These are phyloP conservation scores for Standfussiana lucernea DNA, from an alignment of 2,888 invertebrate genomes.

Conservation along the genomic window DNA sequence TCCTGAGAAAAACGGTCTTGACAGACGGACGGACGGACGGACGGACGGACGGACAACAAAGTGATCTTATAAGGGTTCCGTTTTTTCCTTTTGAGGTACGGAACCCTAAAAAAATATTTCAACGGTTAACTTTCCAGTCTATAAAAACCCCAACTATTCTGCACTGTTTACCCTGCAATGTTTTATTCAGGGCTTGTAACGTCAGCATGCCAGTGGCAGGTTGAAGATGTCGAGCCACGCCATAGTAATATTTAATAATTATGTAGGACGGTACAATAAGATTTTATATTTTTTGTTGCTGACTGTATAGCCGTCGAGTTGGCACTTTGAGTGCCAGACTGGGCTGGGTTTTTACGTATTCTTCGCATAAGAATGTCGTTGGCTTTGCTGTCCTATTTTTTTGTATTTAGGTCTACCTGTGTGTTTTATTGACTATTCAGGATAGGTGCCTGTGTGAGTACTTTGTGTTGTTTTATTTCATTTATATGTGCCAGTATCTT, in stretches of 20 bases:
- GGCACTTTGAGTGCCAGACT: conserved; percentile 4
- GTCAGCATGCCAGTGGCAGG: conserved; percentile 56
- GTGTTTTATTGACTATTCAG: conserved; percentile 17
- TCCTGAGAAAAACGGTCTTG: too few relatives aligned
- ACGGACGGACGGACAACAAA: too few relatives aligned
- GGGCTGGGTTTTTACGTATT: conserved; percentile 22
- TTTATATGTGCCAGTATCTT: background rate
- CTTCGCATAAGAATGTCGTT: conserved; percentile 9
- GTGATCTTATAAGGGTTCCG: too few relatives aligned
- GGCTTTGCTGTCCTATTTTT: conserved; percentile 39
- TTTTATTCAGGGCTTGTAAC: conserved; percentile 65
- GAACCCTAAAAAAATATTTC: background rate
- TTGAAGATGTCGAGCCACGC: conserved; percentile 31
- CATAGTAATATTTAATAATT: conserved; percentile 67
- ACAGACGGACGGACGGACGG: too few relatives aligned
- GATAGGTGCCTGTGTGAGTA: background rate
- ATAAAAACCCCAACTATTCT: conserved; percentile 46
- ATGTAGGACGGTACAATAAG: conserved; percentile 51
- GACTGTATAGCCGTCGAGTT: conserved; percentile 11
- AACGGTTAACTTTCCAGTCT: conserved; percentile 6
- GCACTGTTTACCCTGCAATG: conserved; percentile 54
- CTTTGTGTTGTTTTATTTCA: conserved; percentile 8
- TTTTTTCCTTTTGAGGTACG: too few relatives aligned
- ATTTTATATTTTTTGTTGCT: conserved; percentile 56
- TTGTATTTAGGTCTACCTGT: conserved; percentile 8